Conservation (phyloP, 2,113 vertebrate genomes). For the Petrocephalus zakoni region DNA sequence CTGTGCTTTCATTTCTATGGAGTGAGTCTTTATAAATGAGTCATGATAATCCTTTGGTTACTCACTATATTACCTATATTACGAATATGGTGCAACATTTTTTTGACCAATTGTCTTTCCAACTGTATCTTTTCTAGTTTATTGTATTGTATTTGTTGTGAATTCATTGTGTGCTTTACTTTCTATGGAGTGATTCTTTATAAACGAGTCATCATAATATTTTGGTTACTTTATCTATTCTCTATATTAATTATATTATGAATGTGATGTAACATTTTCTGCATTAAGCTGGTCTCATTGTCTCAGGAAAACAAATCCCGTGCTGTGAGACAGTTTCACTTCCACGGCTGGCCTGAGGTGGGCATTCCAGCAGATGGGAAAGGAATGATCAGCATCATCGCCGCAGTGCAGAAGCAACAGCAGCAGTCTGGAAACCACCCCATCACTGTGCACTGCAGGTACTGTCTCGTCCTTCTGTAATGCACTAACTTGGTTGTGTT, state of each 20-base stretch:
- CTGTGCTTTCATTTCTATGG: too few species aligned
- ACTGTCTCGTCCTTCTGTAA: background rate
- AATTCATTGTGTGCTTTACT: background rate
- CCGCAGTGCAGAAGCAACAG: slow-evolving; percentile 94
- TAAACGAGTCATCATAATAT: background rate
- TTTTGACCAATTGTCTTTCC: background rate
- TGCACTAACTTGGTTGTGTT: background rate
- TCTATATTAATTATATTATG: background rate
- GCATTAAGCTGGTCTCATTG: background rate
- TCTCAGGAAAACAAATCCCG: slow-evolving; percentile 91
- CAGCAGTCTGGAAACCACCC: slow-evolving; percentile 98
- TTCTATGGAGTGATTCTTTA: background rate
- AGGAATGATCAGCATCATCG: slow-evolving; percentile 97
- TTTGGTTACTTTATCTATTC: background rate
- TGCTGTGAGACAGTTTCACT: slow-evolving; percentile 92
- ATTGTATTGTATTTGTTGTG: background rate
- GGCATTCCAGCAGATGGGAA: slow-evolving; percentile 92
- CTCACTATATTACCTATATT: too few species aligned
- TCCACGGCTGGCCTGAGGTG: slow-evolving; percentile 97
- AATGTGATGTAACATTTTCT: background rate
- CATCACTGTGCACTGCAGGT: slow-evolving; percentile 80
- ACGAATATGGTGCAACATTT: too few species aligned
- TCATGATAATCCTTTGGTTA: too few species aligned
- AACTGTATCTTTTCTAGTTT: background rate
- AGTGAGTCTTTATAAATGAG: too few species aligned